Base-by-base conservation (phyloP, 2,797 vertebrate genomes). In the Sebastes taczanowskii region DNA sequence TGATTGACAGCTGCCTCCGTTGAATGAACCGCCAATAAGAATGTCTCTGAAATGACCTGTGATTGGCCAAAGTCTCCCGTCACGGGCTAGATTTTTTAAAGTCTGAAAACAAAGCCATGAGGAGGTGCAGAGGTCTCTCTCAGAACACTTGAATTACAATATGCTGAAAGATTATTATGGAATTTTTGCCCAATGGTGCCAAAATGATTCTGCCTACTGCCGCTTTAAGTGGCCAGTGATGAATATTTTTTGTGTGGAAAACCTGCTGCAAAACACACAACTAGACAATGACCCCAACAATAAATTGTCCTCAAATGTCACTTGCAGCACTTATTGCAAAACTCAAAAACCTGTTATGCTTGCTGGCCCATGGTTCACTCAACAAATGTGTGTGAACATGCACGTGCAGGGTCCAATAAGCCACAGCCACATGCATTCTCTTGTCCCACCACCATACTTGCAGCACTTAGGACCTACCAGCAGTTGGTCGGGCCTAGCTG, bases 341-440 rank as follows among this genome's bases (percentile, higher is more conserved):
- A 74, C 76, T 1, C 49, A 18, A 13, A 81, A 92, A 92, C 91
- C 90, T 85, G 90, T 90, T 84, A 6, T 3, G 22, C 86, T 74
- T 65, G 92, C 72, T 81, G 58, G 46, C 32, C 70, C 11, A 11
- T 55, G 64, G 66, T 63, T 80, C 74, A 68, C 18, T n/a, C 53
- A 87, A 87, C 82, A 91, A 86, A 84, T 77, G 61, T 68, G 74
- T 67, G 66, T 64, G 74, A 13, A 38, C 66, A 52, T 64, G 55
- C 52, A 59, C 25, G 29, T 77, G 74, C 11, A 65, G 23, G 23
- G 30, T 22, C 38, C 25, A 69, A 86, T 81, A 88, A 89, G 74
- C 80, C 60, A 71, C 30, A 56, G 78, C 67, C 78, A 34, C 77
- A 84, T 84, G 85, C 71, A 22, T 68, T 70, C 9, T 38, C 72